Percentiles rank a stretch among this genome's conserved stretches.
Evolutionary conservation across 2,797 vertebrate species (phyloP).

Genomic region (Chiroxiphia lanceolata): DNA sequence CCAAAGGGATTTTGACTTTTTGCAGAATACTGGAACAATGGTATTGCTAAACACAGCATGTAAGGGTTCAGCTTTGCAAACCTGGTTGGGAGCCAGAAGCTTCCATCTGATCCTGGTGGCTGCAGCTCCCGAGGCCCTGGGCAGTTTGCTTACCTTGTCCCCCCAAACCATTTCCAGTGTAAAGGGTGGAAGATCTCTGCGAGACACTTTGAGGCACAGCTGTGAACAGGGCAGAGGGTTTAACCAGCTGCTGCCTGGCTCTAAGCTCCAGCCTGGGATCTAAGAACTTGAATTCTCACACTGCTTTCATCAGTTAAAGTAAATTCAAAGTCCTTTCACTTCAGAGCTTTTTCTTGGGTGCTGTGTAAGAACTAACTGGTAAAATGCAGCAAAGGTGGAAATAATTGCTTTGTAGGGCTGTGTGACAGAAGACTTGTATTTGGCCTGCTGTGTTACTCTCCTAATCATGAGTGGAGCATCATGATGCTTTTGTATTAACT

Average conservation of each 20-base stretch:
- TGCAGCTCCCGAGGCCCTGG: background rate
- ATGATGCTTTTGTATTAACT: background rate
- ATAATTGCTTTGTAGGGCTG: background rate
- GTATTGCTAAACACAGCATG: constrained; percentile 37
- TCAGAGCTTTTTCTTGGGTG: background rate
- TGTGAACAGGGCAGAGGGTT: background rate
- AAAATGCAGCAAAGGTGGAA: background rate
- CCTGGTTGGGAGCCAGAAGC: background rate
- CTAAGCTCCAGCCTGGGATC: background rate
- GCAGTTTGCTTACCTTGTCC: background rate
- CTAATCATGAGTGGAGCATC: background rate
- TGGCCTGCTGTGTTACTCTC: background rate
- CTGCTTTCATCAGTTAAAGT: background rate
- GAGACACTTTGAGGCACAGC: background rate
- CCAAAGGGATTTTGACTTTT: constrained; percentile 5
- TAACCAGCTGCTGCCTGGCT: background rate
- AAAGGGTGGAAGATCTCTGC: background rate
- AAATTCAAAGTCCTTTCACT: background rate
- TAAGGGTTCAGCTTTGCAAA: background rate
- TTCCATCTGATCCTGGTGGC: background rate
- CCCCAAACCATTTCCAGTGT: background rate
- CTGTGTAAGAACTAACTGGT: background rate
- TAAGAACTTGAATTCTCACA: background rate
- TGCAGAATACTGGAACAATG: constrained; percentile 25
- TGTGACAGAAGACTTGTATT: background rate